A percentile compares a stretch with the other conserved stretches of the same genome.
Evolutionary conservation across 2,797 vertebrate species (phyloP).

Genomic region (Karalla daura): DNA sequence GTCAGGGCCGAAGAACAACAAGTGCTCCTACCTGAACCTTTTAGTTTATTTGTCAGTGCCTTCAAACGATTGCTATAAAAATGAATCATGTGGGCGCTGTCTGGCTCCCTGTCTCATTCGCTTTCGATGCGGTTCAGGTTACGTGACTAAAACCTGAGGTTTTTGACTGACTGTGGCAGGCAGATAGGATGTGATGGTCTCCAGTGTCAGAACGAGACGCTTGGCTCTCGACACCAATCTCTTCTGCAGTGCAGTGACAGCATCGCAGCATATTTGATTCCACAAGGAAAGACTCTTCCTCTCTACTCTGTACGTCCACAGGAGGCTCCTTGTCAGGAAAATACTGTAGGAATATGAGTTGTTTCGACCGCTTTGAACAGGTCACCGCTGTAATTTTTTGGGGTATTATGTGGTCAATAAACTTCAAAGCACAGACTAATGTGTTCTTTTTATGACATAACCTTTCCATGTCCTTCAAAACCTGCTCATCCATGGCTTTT

Average conservation of each 20-base stretch:
- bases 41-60: not conserved
- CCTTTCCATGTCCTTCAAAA: too few species aligned
- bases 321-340: not conserved
- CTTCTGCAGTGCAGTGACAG: not conserved
- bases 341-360: not conserved
- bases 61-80: not conserved
- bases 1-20: not conserved
- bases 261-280: not conserved
- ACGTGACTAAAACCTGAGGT: not conserved
- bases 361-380: not conserved
- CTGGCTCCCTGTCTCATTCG: not conserved
- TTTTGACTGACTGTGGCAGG: not conserved
- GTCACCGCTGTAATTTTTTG: not conserved
- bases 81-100: not conserved
- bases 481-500: too few species aligned
- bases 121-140: not conserved
- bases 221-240: not conserved
- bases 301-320: not conserved
- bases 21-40: not conserved
- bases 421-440: not conserved
- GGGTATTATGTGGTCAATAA: not conserved
- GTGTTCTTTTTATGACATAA: not conserved
- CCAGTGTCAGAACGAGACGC: not conserved
- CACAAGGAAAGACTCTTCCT: not conserved
- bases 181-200: not conserved